Evolutionary conservation across 2,797 vertebrate genomes (phyloP).

Genomic region (Amblyraja radiata): DNA sequence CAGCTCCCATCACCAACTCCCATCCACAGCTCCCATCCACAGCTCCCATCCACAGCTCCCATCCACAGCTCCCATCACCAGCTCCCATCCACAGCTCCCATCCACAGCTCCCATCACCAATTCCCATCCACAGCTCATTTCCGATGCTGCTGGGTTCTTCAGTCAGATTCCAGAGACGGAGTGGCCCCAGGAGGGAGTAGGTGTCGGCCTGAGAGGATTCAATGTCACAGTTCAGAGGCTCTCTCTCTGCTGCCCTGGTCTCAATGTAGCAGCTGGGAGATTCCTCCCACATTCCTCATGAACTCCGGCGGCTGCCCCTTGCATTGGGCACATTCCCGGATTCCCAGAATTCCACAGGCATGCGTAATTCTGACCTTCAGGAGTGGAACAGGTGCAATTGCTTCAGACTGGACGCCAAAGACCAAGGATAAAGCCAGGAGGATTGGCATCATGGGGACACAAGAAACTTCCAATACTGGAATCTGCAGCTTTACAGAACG

Average conservation of each 20-base stretch:
- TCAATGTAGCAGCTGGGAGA: background rate
- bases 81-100: no score
- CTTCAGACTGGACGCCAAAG: background rate
- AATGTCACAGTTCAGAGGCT: background rate
- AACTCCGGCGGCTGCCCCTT: background rate
- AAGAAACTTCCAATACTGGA: no score
- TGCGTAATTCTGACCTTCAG: no score
- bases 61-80: no score
- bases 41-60: no score
- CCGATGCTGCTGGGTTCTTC: background rate
- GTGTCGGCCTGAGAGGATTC: background rate
- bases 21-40: no score
- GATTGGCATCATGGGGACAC: background rate
- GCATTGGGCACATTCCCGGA: background rate
- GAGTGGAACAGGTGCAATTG: background rate
- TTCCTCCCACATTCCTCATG: background rate
- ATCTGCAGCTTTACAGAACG: no score
- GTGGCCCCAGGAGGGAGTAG: background rate
- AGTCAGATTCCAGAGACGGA: background rate
- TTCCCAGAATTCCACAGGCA: background rate
- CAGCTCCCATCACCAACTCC: no score
- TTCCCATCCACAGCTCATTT: no score
- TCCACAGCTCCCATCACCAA: no score
- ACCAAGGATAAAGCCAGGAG: background rate
- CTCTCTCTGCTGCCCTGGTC: background rate